Base-by-base conservation (phyloP, 1,140 invertebrate species). In the Eupristina koningsbergeri region DNA sequence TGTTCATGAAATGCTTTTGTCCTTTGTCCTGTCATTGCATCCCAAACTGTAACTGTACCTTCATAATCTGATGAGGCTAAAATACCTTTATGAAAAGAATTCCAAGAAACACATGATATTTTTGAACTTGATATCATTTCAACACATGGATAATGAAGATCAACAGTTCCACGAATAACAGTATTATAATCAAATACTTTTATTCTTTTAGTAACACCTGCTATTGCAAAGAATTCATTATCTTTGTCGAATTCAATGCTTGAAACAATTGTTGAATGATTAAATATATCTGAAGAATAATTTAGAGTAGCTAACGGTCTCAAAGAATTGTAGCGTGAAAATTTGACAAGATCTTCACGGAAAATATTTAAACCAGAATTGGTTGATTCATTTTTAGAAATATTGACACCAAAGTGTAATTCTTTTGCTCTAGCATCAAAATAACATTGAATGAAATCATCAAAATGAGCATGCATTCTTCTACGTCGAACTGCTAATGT, bases 171-270 rank as follows among this genome's bases (percentile, higher is more conserved):
- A 61, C 96, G 93, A 73, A 98, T 95, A 22, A 99, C 97, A 74
- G 94, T 94, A 45, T 95, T 94, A 92, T 97, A 99, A 89, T 99
- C 98, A 93, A 98, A 97, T 34, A 98, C 95, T 92, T 99, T 98
- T 58, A 99, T 99, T 83, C 97, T 95, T 89, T 98, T 98, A 0
- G 98, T 98, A 2, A 99, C 98, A 26, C 98, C 98, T 64, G 98
- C 98, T 86, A 99, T 98, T 0, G 98, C 98, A 93, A 99, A 99
- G 92, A 96, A 98, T 93, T 99, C 98, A 90, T 97, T 96, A 91
- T 99, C 98, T 91, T 98, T 97, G 89, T 99, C 98, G 93, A 99
- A 99, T 92, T 99, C 98, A 86, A 99, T 98, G 86, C 97, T 98
- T 15, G 98, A 98, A 0, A 99, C 98, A 88, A 99, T 99, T 36